Evolutionary conservation across 2,113 vertebrate genomes (phyloP), one percentile per base, ranked within the genome.

Genomic region (Rhinoderma darwinii): DNA sequence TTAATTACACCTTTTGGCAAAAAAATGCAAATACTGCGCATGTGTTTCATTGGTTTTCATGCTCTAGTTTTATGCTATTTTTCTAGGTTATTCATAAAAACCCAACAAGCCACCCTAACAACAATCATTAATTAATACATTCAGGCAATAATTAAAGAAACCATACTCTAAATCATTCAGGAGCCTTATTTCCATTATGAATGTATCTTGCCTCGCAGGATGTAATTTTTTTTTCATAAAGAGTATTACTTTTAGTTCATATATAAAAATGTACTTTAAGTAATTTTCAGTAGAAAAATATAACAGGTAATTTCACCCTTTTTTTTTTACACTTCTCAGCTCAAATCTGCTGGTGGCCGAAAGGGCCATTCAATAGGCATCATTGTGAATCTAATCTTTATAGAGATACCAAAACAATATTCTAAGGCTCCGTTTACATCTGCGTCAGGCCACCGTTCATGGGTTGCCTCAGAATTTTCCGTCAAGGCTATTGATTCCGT

Each of bases 1-100:
- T 82, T 82, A 87, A 87, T 87, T 87, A 82, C 68, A 82, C 86
- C 79, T 82, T 82, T 82, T 75, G 86, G 86, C 86, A 82, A 87
- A 61, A 47, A 82, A 75, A 74, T 74, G 44, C 51, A 74, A 87
- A 82, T 54, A 50, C 54, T 87, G 51, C 37, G 47, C 47, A 63
- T 75, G 79, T 74, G 61, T 81, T 54, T 61, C 39, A 32, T 14
- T 30, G 41, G 30, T 82, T 87, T 87, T 87, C 51, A 87, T 87
- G 78, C 79, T 82, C 86, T 39, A 75, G 66, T 87, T 87, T 86
- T 82, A 27, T 82, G 50, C 35, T 73, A 63, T 73, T 74, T 82
- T 87, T 87, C 85, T 82, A 61, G 77, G 77, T 87, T 87, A 50
- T 87, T 75, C 79, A 44, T 44, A 74, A 27, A 82, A 27, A 73